Evolutionary conservation across 2,888 invertebrate species (phyloP).

Genomic region (Polylopha cassiicola): DNA sequence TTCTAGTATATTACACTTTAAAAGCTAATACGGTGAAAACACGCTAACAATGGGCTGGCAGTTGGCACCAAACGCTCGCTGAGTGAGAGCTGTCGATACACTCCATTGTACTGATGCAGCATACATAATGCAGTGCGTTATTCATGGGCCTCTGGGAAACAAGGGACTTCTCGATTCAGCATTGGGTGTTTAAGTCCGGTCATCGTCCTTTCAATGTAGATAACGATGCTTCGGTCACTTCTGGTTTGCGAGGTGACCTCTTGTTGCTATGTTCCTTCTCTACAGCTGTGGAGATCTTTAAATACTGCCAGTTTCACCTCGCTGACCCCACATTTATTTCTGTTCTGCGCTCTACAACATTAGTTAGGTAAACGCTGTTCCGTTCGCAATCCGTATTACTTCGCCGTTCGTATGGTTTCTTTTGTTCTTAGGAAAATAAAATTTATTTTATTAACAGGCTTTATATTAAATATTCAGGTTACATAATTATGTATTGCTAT

Average conservation of each 20-base stretch:
- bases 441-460: no score
- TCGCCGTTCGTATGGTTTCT: no score
- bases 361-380: no score
- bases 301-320: neutral
- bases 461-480: no score
- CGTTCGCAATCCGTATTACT: no score
- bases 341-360: constrained; percentile 5
- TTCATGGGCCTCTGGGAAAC: constrained; percentile 34
- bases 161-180: constrained; percentile 23
- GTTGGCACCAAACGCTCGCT: constrained; percentile 41
- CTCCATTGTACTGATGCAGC: constrained; percentile 35
- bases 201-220: constrained; percentile 10
- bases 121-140: constrained; percentile 37
- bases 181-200: constrained; percentile 12
- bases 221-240: constrained; percentile 1
- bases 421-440: no score
- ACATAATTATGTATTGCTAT: neutral
- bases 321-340: neutral
- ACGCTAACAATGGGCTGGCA: constrained; percentile 46
- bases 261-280: constrained; percentile 5
- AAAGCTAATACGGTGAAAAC: constrained; percentile 43
- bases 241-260: constrained; percentile 6
- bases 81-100: constrained; percentile 49
- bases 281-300: constrained; percentile 5
- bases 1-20: constrained; percentile 28